Base-by-base conservation (phyloP, 2,888 invertebrate species). In the Drosophila bunnanda region DNA sequence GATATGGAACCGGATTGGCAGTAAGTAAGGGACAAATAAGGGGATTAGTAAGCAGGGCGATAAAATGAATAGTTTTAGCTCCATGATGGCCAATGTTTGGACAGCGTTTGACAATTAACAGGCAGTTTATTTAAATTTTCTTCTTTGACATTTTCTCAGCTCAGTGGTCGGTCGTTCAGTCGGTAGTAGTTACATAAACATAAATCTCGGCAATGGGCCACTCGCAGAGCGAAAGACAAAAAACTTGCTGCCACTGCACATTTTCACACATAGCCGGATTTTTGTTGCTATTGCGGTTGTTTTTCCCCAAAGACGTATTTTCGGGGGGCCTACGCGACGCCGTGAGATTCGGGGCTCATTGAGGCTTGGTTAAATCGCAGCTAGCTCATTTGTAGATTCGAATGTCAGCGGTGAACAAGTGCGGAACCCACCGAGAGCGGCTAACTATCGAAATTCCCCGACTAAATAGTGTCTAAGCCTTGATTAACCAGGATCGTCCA, bases 161-260 rank as follows among this genome's bases (percentile, higher is more conserved):
- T 32, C 32, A 32, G 32, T 4, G 7, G 56, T 39, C 69, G 55
- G 52, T 22, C 59, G 20, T 41, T 74, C 71, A 67, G 66, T 75
- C 41, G 64, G 55, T 25, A 53, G 75, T 66, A 53, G 75, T 66
- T 77, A 70, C 41, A 78, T 85, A 87, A 87, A 84, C 82, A 83
- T 87, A 80, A 84, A 84, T 84, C 82, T 84, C 52, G 82, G 67
- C 83, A 84, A 87, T 78, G 78, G 71, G 79, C 60, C 38, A 30
- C 41, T 28, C 36, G 20, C 48, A 71, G 39, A 56, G 43, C 57
- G 13, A 57, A 46, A 70, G 28, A 73, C 60, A 54, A 60, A 75
- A 82, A 87, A 77, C 88, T 85, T 76, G 87, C 87, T 86, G 78
- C 50, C 76, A 76, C 61, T 85, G 87, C 87, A 85, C 89, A 87